Base-by-base conservation (phyloP, 2,888 invertebrate genomes). In the Chorisops tibialis region DNA sequence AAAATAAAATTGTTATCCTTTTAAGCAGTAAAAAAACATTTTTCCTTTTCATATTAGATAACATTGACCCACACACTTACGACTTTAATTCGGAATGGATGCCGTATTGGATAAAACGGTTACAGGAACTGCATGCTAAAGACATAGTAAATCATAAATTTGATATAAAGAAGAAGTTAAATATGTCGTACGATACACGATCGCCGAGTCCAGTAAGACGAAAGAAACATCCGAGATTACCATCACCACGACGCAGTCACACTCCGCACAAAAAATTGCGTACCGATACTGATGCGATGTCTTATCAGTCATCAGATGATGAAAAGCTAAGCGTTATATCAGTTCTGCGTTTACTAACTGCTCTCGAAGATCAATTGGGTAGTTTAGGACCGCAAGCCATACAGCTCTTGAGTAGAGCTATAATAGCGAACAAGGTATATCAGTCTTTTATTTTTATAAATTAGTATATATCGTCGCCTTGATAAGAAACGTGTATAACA, bases 351-450 rank as follows among this genome's bases (percentile, higher is more conserved):
- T 59, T 66, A 14, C 30, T 64, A 50, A 63, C 63, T 11, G 64
- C 66, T 39, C 61, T 66, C 48, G 64, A 66, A 56, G 63, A 64
- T 35, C 56, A 63, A n/a, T 64, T 66, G 60, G 66, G 66, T 43
- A 66, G 62, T 50, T 51, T 66, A 30, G 66, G 66, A 21, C 64
- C 66, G 35, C 59, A 63, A 58, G 66, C 64, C 30, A 62, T 66
- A 38, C 63, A 66, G 39, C 59, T 64, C 6, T 51, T 66, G 48
- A 60, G 63, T 38, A 47, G 61, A 49, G 63, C 66, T 30, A 48
- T 64, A 24, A 43, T 66, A 22, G 35, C 48, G 37, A 64, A 64
- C 63, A 66, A 66, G 66, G 66, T 66, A 66, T 43, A 63, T 51
- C 22, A n/a, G 5, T 22, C 30, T 30, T 30, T 48, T 48, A 12